These are phyloP conservation scores for Zoanthus gigantus DNA, from an alignment of 92 coral and sea anemone species.

Conservation along the genomic window DNA sequence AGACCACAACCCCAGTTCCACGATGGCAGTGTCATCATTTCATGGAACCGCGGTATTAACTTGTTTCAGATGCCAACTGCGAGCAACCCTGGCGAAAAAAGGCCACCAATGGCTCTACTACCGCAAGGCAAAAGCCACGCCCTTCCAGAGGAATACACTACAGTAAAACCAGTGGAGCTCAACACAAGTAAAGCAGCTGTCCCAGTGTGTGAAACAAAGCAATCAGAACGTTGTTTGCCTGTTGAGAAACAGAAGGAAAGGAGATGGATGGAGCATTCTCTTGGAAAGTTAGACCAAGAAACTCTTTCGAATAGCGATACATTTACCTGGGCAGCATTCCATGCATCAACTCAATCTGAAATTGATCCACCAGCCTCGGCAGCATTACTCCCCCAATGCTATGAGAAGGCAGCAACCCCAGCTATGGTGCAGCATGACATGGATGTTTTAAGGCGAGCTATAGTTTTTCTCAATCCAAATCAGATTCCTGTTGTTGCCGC, in stretches of 20 bases:
- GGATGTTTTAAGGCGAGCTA: constrained; percentile 45
- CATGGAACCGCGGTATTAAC: constrained; percentile 56
- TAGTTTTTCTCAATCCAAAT: constrained; percentile 57
- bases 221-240: too few relatives aligned
- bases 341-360: background rate
- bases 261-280: constrained; percentile 30
- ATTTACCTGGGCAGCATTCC: constrained; percentile 40
- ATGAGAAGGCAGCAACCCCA: constrained; percentile 60
- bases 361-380: constrained; percentile 34
- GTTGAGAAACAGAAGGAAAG: background rate
- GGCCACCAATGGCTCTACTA: constrained; percentile 54
- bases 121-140: constrained; percentile 70
- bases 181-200: constrained; percentile 59
- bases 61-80: constrained; percentile 42
- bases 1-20: constrained; percentile 55
- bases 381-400: constrained; percentile 66
- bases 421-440: constrained; percentile 71
- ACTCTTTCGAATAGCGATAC: background rate
- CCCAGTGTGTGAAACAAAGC: constrained; percentile 30
- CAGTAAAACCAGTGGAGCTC: constrained; percentile 65
- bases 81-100: constrained; percentile 51
- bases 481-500: constrained; percentile 56
- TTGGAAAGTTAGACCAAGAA: background rate
- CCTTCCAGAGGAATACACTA: constrained; percentile 18
- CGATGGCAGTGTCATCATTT: constrained; percentile 68